Percentiles rank a stretch among this genome's conserved stretches.
phyloP scores from a whole-genome alignment of 1,140 invertebrate genomes.

The Trypoxylus dichotomus region DNA sequence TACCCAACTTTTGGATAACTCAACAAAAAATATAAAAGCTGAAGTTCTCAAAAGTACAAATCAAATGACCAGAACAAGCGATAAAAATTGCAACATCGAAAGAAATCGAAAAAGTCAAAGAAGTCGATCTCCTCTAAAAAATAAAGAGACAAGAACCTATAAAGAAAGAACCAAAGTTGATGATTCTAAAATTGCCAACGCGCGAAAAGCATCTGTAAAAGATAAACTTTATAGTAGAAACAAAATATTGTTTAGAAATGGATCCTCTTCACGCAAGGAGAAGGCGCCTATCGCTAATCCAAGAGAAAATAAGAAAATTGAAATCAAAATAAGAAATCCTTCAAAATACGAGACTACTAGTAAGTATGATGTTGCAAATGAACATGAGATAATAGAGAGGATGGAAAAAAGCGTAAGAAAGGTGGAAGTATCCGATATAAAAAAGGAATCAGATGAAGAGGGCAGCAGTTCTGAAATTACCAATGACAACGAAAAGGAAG shows the following conservation, averaged over 20 bases:
- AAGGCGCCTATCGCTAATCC: neutral
- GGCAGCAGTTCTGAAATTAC: slow-evolving; percentile 34
- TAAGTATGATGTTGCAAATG: slow-evolving; percentile 31
- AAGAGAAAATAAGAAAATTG: slow-evolving; percentile 41
- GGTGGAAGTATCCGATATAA: slow-evolving; percentile 23
- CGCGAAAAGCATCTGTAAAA: neutral
- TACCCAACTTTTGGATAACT: slow-evolving; percentile 38
- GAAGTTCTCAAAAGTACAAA: slow-evolving; percentile 16
- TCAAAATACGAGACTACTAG: slow-evolving; percentile 45
- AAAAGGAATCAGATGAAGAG: slow-evolving; percentile 30
- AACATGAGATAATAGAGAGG: slow-evolving; percentile 32
- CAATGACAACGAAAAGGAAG: slow-evolving; percentile 36
- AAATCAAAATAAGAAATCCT: slow-evolving; percentile 50
- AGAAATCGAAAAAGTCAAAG: slow-evolving; percentile 30
- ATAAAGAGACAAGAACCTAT: neutral
- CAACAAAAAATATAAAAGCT: neutral
- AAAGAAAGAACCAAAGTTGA: slow-evolving; percentile 1
- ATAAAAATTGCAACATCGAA: neutral
- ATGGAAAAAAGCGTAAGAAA: slow-evolving; percentile 36
- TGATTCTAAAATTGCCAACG: neutral
- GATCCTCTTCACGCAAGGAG: neutral
- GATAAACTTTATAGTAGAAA: slow-evolving; percentile 9
- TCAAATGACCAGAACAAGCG: neutral
- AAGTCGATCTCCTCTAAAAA: slow-evolving; percentile 35
- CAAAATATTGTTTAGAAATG: slow-evolving; percentile 23